A percentile compares a stretch with the other conserved stretches of the same genome.
These are phyloP conservation scores for Ochropleura plecta DNA, from an alignment of 2,888 invertebrate genomes.

Conservation along the genomic window DNA sequence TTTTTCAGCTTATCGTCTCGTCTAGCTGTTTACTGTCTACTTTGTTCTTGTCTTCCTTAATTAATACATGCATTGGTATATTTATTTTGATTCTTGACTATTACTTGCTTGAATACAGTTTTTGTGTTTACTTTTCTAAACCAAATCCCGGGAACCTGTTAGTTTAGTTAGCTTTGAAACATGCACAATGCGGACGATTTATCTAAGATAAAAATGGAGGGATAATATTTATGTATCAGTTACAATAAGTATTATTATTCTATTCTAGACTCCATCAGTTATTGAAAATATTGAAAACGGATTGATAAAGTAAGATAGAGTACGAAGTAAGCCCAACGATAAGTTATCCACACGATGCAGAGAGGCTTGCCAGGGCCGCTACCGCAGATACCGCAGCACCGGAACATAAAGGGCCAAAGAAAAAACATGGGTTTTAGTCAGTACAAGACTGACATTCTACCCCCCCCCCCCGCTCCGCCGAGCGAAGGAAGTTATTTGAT, in stretches of 20 bases:
- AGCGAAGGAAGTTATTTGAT: too few species aligned
- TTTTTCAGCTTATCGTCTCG: not conserved
- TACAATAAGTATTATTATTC: not conserved
- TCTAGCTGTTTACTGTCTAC: not conserved
- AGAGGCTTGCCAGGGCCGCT: too few species aligned
- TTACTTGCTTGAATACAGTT: not conserved
- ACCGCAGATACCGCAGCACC: too few species aligned
- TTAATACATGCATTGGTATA: not conserved
- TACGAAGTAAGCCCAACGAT: not conserved
- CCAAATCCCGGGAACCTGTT: not conserved
- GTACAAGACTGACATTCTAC: too few species aligned
- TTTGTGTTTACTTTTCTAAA: too few species aligned
- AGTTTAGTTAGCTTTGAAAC: not conserved
- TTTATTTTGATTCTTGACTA: not conserved
- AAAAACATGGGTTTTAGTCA: too few species aligned
- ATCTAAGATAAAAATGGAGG: not conserved
- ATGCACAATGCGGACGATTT: not conserved
- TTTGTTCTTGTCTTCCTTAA: not conserved
- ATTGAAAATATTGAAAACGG: not conserved
- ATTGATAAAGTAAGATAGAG: not conserved
- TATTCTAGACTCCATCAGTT: slow-evolving; percentile 5
- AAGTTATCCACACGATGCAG: not conserved
- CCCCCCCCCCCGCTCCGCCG: too few species aligned
- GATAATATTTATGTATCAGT: not conserved
- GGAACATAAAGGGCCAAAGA: too few species aligned